phyloP scores from a whole-genome alignment of 2,888 invertebrate species.

The Cheilosia vulpina region DNA sequence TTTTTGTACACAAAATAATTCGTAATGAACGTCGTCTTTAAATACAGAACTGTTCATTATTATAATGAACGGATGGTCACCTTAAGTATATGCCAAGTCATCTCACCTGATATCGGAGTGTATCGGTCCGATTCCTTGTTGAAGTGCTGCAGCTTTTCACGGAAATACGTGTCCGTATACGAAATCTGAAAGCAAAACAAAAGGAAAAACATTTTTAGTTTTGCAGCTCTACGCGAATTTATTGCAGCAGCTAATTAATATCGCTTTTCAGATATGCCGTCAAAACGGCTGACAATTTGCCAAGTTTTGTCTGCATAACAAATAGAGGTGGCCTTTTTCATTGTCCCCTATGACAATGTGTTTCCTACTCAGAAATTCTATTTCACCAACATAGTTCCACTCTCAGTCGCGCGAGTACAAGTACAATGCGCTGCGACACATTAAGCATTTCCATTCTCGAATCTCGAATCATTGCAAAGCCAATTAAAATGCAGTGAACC shows the following conservation, averaged over 20 bases:
- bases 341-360: slow-evolving; percentile 62
- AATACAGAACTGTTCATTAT: too few species aligned
- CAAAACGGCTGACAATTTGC: slow-evolving; percentile 31
- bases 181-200: slow-evolving; percentile 80
- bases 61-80: too few species aligned
- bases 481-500: slow-evolving; percentile 83
- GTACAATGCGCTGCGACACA: slow-evolving; percentile 14
- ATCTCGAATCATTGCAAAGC: slow-evolving; percentile 69
- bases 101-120: slow-evolving; percentile 81
- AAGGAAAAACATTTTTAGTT: slow-evolving; percentile 34
- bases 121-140: slow-evolving; percentile 81
- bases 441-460: slow-evolving; percentile 35
- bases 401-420: background rate
- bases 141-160: slow-evolving; percentile 82
- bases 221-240: slow-evolving; percentile 5
- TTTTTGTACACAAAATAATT: too few species aligned
- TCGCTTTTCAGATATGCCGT: slow-evolving; percentile 5
- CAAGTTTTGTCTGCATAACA: slow-evolving; percentile 38
- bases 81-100: background rate
- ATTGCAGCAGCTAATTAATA: slow-evolving; percentile 51
- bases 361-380: slow-evolving; percentile 29
- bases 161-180: slow-evolving; percentile 82
- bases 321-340: slow-evolving; percentile 52
- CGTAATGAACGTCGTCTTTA: too few species aligned
- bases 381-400: slow-evolving; percentile 9